Conservation (phyloP, 2,113 vertebrate species). For the Electrona antarctica region DNA sequence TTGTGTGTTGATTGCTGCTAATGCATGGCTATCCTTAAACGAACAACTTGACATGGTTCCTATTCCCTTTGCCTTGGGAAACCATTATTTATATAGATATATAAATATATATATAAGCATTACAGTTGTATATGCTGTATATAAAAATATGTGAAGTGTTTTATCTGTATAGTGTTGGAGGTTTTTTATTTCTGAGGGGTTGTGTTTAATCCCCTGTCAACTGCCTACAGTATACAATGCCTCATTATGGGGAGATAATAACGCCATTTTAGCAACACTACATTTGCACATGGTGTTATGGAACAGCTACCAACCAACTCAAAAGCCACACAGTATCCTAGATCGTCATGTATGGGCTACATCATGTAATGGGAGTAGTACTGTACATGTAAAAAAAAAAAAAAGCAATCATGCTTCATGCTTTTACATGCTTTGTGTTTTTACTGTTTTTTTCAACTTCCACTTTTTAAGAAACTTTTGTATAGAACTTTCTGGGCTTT, state of each 20-base stretch:
- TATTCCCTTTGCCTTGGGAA: slow-evolving; percentile 23
- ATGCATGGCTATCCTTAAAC: slow-evolving; percentile 69
- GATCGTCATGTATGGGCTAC: background rate
- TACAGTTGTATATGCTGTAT: too few species aligned
- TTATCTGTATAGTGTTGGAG: slow-evolving; percentile 21
- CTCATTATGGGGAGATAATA: slow-evolving; percentile 28
- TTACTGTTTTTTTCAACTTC: slow-evolving; percentile 9
- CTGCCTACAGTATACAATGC: slow-evolving; percentile 30
- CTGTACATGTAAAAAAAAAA: background rate
- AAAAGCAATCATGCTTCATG: background rate
- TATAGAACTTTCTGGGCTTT: slow-evolving; percentile 42
- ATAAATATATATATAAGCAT: too few species aligned
- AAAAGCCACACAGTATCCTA: slow-evolving; percentile 1
- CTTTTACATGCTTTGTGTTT: slow-evolving; percentile 7
- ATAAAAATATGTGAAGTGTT: slow-evolving; percentile 12
- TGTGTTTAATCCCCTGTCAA: slow-evolving; percentile 8
- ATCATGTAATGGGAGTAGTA: slow-evolving; percentile 1
- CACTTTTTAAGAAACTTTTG: slow-evolving; percentile 10
- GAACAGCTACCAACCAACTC: slow-evolving; percentile 36
- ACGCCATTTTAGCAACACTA: slow-evolving; percentile 43
- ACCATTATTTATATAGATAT: slow-evolving; percentile 12
- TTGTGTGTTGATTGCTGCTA: slow-evolving; percentile 69
- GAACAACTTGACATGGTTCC: slow-evolving; percentile 40
- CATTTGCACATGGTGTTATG: slow-evolving; percentile 62
- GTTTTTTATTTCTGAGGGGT: slow-evolving; percentile 27